Base-by-base conservation (phyloP, 2,797 vertebrate species). In the Gorsachius magnificus region DNA sequence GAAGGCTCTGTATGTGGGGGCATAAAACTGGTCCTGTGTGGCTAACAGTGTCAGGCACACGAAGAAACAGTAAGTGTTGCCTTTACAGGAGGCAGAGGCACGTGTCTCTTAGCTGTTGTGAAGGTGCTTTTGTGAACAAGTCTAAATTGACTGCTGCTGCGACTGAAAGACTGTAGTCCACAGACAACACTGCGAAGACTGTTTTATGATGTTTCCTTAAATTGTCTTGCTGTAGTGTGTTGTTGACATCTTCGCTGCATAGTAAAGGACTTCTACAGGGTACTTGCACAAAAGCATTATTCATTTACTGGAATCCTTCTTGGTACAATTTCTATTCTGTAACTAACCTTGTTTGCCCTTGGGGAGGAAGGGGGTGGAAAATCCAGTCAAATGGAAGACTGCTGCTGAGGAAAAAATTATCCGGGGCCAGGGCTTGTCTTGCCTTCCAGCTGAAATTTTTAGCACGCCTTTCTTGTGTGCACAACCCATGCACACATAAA, bases 401-500 rank as follows among this genome's bases (percentile, higher is more conserved):
- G 48, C 46, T 57, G 19, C 29, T n/a, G 68, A 85, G 61, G 38
- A 71, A 43, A 77, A 83, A 28, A 48, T 51, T 61, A 24, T 72
- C 45, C 56, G 61, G 71, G 35, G 28, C 3, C 66, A 53, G 78
- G 57, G 74, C 60, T 93, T 82, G 63, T 63, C 71, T 64, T 75
- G 48, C 38, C 50, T 81, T 84, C 56, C 48, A 43, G 35, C 9
- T 78, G n/a, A 45, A 3, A 46, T 53, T 90, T 74, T 41, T 68
- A 36, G 65, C 50, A 60, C 3, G 1, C 38, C 60, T 81, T 68
- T 60, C 9, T 65, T 11, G 22, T 6, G 13, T 16, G 41, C 46
- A 28, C 2, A 1, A 80, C 21, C 71, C 7, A 0, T 5, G 31
- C 10, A 1, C 35, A 6, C 3, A 5, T 48, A 66, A 64, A 25